These are phyloP conservation scores for Anoura caudifer DNA, from an alignment of 2,113 vertebrate genomes.

Conservation along the genomic window DNA sequence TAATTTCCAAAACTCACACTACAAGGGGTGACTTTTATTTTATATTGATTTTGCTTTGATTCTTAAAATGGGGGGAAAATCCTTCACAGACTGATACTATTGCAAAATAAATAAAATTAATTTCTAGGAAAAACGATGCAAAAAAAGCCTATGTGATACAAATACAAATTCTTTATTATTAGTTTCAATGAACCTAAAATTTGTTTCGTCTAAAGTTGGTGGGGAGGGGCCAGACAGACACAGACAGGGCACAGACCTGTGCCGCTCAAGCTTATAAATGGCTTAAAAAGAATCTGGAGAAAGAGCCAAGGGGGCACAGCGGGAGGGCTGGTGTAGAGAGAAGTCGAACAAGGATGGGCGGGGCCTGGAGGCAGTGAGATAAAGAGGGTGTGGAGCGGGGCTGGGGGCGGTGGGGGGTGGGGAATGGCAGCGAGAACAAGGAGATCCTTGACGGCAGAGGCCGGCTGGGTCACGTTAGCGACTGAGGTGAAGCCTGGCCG, in stretches of 20 bases:
- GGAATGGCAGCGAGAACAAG: neutral
- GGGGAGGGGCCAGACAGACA: neutral
- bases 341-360: too few species aligned
- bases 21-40: neutral
- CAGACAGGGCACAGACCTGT: neutral
- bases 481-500: neutral
- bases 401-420: rapidly evolving
- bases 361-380: neutral
- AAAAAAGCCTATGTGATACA: neutral
- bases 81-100: neutral
- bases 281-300: neutral
- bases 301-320: neutral
- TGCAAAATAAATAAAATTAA: neutral
- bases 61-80: neutral
- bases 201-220: neutral
- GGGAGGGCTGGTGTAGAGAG: neutral
- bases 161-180: neutral
- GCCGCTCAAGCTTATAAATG: neutral
- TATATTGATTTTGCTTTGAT: neutral
- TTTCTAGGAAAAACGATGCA: neutral
- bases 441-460: neutral
- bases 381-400: neutral
- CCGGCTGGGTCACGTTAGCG: neutral
- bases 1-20: neutral
- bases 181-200: neutral